Conservation (phyloP, 30 jellyfish, hydroid and myxozoan species). For the Pelagia noctiluca region DNA sequence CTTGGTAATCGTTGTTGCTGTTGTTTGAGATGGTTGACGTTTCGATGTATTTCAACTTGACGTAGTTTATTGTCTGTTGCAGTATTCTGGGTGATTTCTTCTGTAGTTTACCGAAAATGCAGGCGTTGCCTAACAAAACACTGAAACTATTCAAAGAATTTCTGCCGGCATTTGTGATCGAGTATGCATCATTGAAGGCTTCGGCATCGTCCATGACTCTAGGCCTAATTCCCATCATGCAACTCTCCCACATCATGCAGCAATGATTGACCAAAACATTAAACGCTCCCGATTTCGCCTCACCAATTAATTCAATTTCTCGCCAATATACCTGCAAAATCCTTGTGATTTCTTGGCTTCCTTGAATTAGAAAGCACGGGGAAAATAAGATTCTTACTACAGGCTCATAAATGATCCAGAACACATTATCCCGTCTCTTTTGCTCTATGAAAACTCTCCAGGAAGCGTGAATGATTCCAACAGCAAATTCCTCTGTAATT, state of each 20-base stretch:
- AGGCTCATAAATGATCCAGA: slow-evolving; percentile 72
- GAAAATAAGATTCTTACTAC: slow-evolving; percentile 61
- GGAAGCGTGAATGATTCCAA: slow-evolving; percentile 21
- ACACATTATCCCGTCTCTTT: slow-evolving; percentile 65
- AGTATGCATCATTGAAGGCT: neutral
- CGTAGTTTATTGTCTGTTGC: slow-evolving; percentile 39
- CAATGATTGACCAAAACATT: slow-evolving; percentile 57
- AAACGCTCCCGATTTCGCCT: slow-evolving; percentile 66
- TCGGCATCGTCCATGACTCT: too few relatives aligned
- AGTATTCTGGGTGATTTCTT: slow-evolving; percentile 55
- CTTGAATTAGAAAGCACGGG: slow-evolving; percentile 32
- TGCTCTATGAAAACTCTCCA: slow-evolving; percentile 72
- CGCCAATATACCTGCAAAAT: slow-evolving; percentile 57
- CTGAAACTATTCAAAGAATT: slow-evolving; percentile 10
- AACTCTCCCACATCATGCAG: slow-evolving; percentile 50
- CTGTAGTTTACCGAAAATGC: slow-evolving; percentile 87
- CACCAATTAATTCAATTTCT: slow-evolving; percentile 65
- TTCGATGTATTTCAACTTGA: slow-evolving; percentile 18
- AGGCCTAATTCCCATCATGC: neutral
- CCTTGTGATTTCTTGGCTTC: slow-evolving; percentile 9
- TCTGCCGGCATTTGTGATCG: neutral
- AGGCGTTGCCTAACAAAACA: slow-evolving; percentile 65
- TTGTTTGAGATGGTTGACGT: slow-evolving; percentile 26
- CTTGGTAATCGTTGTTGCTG: slow-evolving; percentile 65
- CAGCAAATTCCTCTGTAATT: slow-evolving; percentile 22